Base-by-base conservation (phyloP, 2,888 invertebrate genomes). In the Folsomia candida region DNA sequence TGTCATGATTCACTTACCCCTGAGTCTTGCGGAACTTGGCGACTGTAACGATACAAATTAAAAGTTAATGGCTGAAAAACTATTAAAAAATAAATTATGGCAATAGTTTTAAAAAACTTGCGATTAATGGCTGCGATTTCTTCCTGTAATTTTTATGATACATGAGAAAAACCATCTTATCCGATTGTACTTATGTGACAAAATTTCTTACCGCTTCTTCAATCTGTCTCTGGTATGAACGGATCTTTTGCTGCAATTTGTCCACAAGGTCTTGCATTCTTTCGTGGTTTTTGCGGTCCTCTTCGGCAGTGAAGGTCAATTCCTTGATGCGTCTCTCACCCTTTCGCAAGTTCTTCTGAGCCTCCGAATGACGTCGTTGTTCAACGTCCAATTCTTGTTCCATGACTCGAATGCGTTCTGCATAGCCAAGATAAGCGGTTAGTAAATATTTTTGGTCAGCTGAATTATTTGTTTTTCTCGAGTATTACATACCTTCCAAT, bases 211-310 rank as follows among this genome's bases (percentile, higher is more conserved):
- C n/a, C 74, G 87, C 87, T 81, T 87, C 87, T 76, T 88, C 87
- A 72, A 87, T 86, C 82, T 87, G 83, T 67, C 76, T 74, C 72
- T 78, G 76, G 78, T 75, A 76, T 51, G 73, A 76, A 66, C 76
- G 75, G 65, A 88, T 86, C 83, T 88, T 88, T 81, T 84, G 84
- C 79, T 85, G 84, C 73, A 88, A 84, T 81, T 87, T 87, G 82
- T 88, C 87, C 74, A 87, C 86, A 79, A 87, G 82, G 80, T 87
- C 87, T 81, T 86, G 86, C 81, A 87, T 84, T 72, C 87, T 84
- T 78, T 87, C 86, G 81, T 87, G 86, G 82, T 86, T 86, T 84
- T 88, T 88, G 81, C 86, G 85, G 81, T 88, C 87, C 81, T 99
- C 99, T 69, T 87, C 86, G 29, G 78, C 76, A 28, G 72, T 71